A percentile compares a stretch with the other conserved stretches of the same genome.
Evolutionary conservation across 2,888 invertebrate genomes (phyloP).

Genomic region (Phrixothrix hirtus): DNA sequence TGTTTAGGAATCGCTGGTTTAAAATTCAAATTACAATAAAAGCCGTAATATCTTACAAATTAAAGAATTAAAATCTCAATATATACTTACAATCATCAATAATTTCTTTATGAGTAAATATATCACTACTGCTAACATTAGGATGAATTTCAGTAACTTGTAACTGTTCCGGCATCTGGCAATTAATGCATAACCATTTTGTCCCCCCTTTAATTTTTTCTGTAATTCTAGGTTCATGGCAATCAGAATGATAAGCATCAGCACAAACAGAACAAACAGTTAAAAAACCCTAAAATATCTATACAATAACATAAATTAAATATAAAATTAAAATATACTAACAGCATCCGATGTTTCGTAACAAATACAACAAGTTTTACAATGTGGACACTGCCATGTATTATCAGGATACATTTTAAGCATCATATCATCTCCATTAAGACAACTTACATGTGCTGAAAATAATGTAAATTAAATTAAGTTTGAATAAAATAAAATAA

Average conservation of each 20-base stretch:
- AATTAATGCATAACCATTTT: constrained; percentile 75
- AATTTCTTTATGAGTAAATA: constrained; percentile 23
- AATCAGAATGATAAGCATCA: constrained; percentile 81
- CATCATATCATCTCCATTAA: constrained; percentile 69
- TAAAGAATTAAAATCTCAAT: no score
- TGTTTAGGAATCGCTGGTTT: no score
- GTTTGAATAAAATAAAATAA: no score
- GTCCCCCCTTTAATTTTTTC: constrained; percentile 62
- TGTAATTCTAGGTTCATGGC: constrained; percentile 73
- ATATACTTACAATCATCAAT: constrained; percentile 4
- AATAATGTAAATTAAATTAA: no score
- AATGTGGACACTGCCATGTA: constrained; percentile 88
- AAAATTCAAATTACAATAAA: no score
- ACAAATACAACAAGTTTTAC: constrained; percentile 84
- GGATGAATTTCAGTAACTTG: constrained; percentile 52
- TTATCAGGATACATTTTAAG: constrained; percentile 66
- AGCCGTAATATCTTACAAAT: background rate
- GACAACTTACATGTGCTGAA: constrained; percentile 69
- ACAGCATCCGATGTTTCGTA: constrained; percentile 76
- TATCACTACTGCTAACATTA: constrained; percentile 44
- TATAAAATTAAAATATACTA: constrained; percentile 52
- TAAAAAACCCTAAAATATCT: constrained; percentile 53
- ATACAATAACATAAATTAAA: background rate
- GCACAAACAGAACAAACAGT: constrained; percentile 83
- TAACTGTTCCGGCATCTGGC: constrained; percentile 56